Evolutionary conservation across 2,888 invertebrate species (phyloP).

Genomic region (Zaprionus bogoriensis): DNA sequence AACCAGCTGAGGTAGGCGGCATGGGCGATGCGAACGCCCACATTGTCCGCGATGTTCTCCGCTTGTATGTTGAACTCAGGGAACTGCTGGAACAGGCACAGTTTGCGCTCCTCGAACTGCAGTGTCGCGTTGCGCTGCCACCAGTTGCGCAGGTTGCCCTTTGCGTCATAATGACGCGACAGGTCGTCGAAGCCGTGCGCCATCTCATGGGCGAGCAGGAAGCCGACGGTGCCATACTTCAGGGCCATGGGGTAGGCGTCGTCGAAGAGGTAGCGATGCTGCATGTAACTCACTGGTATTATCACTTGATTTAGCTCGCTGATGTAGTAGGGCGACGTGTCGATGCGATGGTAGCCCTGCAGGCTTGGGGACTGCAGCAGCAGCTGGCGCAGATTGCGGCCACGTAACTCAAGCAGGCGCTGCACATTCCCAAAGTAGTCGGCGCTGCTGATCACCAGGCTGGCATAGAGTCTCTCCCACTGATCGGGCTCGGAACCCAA

Average conservation of each 20-base stretch:
- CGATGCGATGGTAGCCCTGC: slow-evolving; percentile 41
- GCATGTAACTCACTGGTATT: slow-evolving; percentile 69
- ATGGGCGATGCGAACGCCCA: slow-evolving; percentile 77
- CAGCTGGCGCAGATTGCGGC: slow-evolving; percentile 47
- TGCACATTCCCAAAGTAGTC: slow-evolving; percentile 74
- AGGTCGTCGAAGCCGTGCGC: slow-evolving; percentile 78
- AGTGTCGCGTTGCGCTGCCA: slow-evolving; percentile 70
- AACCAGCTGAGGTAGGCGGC: slow-evolving; percentile 75
- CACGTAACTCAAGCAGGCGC: slow-evolving; percentile 60
- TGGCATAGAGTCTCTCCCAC: slow-evolving; percentile 60
- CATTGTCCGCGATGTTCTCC: slow-evolving; percentile 80
- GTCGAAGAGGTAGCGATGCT: slow-evolving; percentile 79
- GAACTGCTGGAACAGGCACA: slow-evolving; percentile 76
- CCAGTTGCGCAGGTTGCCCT: slow-evolving; percentile 73
- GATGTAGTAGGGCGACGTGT: slow-evolving; percentile 65
- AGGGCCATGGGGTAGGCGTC: slow-evolving; percentile 73
- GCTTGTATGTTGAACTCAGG: slow-evolving; percentile 50
- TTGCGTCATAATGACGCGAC: slow-evolving; percentile 68
- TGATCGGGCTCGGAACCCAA: slow-evolving; percentile 52
- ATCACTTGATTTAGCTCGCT: slow-evolving; percentile 67
- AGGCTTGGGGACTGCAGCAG: slow-evolving; percentile 50
- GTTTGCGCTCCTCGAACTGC: slow-evolving; percentile 62
- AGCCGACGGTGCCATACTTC: slow-evolving; percentile 77
- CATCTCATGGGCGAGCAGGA: slow-evolving; percentile 77
- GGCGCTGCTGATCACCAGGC: slow-evolving; percentile 59